Percentiles rank a stretch among this genome's conserved stretches.
phyloP scores from a whole-genome alignment of 2,888 invertebrate species.

The Erannis defoliaria region DNA sequence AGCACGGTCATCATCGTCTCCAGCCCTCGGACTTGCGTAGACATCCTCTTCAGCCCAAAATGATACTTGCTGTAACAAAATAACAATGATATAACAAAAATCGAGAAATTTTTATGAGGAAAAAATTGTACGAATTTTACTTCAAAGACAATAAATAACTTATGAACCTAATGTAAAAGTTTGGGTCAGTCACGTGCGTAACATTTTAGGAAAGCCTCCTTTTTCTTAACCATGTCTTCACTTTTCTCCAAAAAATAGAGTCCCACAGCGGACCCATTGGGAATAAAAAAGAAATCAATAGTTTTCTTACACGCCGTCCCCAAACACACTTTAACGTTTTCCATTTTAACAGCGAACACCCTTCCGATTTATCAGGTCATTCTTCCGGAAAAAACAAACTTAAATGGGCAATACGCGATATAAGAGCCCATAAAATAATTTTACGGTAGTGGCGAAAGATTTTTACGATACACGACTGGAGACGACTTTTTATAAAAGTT shows the following conservation, averaged over 20 bases:
- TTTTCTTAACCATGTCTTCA: slow-evolving; percentile 27
- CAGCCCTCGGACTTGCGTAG: slow-evolving; percentile 88
- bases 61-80: slow-evolving; percentile 89
- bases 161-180: slow-evolving; percentile 3
- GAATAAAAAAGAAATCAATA: slow-evolving; percentile 27
- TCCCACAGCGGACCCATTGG: slow-evolving; percentile 3
- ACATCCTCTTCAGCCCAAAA: slow-evolving; percentile 93
- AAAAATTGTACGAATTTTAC: background rate
- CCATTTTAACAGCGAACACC: slow-evolving; percentile 38
- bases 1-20: slow-evolving; percentile 91
- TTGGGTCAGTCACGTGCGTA: slow-evolving; percentile 17
- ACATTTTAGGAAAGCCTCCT: slow-evolving; percentile 10
- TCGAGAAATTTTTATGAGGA: background rate
- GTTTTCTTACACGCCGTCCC: slow-evolving; percentile 18
- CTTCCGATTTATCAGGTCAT: slow-evolving; percentile 46
- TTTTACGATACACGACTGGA: slow-evolving; percentile 58
- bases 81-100: background rate
- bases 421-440: slow-evolving; percentile 66
- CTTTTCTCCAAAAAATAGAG: slow-evolving; percentile 18
- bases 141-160: slow-evolving; percentile 3
- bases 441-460: slow-evolving; percentile 64
- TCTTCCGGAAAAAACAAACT: slow-evolving; percentile 53
- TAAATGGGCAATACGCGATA: slow-evolving; percentile 58
- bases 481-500: slow-evolving; percentile 46
- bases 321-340: slow-evolving; percentile 31